phyloP scores from a whole-genome alignment of 2,113 vertebrate species.

The Centrocercus urophasianus region DNA sequence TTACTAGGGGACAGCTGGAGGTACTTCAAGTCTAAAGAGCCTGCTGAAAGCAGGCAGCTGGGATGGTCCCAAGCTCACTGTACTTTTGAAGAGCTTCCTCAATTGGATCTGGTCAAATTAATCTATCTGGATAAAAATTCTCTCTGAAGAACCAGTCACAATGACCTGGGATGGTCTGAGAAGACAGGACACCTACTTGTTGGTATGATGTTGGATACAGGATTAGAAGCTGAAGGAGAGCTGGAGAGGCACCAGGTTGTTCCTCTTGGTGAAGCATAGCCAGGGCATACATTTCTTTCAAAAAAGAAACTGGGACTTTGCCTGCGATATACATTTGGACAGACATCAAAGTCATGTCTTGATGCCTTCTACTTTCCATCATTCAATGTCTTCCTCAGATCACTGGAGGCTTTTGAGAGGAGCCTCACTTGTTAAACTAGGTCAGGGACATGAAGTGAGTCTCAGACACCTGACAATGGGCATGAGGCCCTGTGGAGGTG shows the following conservation, averaged over 20 bases:
- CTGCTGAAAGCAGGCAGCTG: neutral
- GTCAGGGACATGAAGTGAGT: neutral
- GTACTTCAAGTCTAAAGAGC: neutral
- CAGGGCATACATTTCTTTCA: neutral
- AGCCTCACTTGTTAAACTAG: neutral
- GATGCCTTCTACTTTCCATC: neutral
- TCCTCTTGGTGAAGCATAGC: neutral
- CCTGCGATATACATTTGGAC: neutral
- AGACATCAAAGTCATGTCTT: neutral
- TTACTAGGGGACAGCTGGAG: conserved; percentile 21
- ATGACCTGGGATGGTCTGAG: neutral
- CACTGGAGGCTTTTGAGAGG: neutral
- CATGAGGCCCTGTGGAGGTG: neutral
- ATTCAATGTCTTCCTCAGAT: neutral
- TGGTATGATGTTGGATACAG: neutral
- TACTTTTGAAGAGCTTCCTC: neutral
- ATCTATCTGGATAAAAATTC: neutral
- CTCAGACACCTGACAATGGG: neutral
- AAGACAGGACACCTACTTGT: neutral
- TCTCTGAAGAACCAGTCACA: neutral
- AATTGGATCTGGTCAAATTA: neutral
- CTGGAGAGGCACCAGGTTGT: neutral
- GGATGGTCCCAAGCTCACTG: neutral
- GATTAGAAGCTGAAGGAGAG: neutral
- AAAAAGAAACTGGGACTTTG: neutral